Evolutionary conservation across 1,140 invertebrate genomes (phyloP).

Genomic region (Phortica variegata): DNA sequence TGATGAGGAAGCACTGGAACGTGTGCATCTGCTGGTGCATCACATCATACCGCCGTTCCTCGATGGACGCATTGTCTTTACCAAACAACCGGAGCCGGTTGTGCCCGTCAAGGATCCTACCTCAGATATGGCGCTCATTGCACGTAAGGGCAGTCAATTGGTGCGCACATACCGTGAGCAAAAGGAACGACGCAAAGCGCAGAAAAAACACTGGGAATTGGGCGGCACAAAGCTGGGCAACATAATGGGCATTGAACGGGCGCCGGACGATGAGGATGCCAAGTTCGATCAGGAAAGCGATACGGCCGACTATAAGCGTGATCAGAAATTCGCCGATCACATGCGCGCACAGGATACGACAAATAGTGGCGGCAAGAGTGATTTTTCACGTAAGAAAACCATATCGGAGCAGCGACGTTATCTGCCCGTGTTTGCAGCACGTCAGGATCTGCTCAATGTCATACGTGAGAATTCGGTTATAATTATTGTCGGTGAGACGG

Average conservation of each 20-base stretch:
- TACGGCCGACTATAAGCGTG: slow-evolving; percentile 75
- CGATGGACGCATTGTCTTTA: slow-evolving; percentile 98
- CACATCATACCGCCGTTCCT: slow-evolving; percentile 99
- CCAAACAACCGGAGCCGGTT: slow-evolving; percentile 97
- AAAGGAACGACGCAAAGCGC: slow-evolving; percentile 92
- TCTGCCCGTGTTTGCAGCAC: slow-evolving; percentile 93
- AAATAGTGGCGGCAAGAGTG: slow-evolving; percentile 72
- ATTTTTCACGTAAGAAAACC: slow-evolving; percentile 86
- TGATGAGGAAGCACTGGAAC: slow-evolving; percentile 86
- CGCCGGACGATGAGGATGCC: slow-evolving; percentile 74
- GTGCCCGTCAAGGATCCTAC: slow-evolving; percentile 89
- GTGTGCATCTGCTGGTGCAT: slow-evolving; percentile 95
- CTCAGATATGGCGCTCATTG: slow-evolving; percentile 95
- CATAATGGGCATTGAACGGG: slow-evolving; percentile 91
- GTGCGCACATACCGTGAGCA: slow-evolving; percentile 92
- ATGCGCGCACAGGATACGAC: slow-evolving; percentile 67
- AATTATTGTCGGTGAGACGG: slow-evolving; percentile 97
- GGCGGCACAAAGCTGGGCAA: slow-evolving; percentile 96
- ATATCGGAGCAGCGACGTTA: slow-evolving; percentile 87
- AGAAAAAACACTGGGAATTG: slow-evolving; percentile 99
- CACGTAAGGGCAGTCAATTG: slow-evolving; percentile 91
- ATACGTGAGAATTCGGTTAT: slow-evolving; percentile 95
- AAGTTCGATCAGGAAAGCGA: slow-evolving; percentile 64
- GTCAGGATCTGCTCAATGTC: slow-evolving; percentile 89
- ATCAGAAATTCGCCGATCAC: slow-evolving; percentile 96